Evolutionary conservation across 2,888 invertebrate genomes (phyloP).

Genomic region (Napeogenes inachia): DNA sequence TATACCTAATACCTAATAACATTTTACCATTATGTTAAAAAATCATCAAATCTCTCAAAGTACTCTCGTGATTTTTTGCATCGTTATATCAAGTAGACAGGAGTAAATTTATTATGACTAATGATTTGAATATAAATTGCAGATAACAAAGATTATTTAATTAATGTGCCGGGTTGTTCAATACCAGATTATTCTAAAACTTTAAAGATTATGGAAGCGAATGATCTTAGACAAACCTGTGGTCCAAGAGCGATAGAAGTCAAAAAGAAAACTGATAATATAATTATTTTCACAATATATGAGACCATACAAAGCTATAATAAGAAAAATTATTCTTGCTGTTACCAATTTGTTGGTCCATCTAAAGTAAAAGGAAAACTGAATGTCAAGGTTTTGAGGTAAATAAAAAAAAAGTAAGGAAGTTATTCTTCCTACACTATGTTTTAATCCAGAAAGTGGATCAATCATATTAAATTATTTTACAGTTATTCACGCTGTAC

Average conservation of each 20-base stretch:
- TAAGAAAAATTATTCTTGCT: conserved; percentile 38
- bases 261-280: conserved; percentile 33
- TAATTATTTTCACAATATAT: conserved; percentile 42
- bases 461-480: conserved; percentile 11
- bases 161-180: conserved; percentile 50
- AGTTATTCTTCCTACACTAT: conserved; percentile 15
- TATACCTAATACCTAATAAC: too few species aligned
- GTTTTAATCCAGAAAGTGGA: too few species aligned
- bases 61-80: too few species aligned
- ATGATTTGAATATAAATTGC: too few species aligned
- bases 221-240: conserved; percentile 34
- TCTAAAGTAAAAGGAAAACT: conserved; percentile 34
- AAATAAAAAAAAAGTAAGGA: conserved; percentile 10
- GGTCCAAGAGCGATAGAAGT: conserved; percentile 44
- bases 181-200: conserved; percentile 52
- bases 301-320: conserved; percentile 36
- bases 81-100: too few species aligned
- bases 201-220: conserved; percentile 35
- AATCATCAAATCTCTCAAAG: too few species aligned
- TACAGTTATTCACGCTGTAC: conserved; percentile 44
- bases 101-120: too few species aligned
- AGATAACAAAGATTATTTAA: conserved; percentile 25
- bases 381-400: conserved; percentile 41
- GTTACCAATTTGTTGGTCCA: conserved; percentile 43
- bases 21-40: too few species aligned